phyloP scores from a whole-genome alignment of 2,888 invertebrate species.

The Liposcelis brunnea region DNA sequence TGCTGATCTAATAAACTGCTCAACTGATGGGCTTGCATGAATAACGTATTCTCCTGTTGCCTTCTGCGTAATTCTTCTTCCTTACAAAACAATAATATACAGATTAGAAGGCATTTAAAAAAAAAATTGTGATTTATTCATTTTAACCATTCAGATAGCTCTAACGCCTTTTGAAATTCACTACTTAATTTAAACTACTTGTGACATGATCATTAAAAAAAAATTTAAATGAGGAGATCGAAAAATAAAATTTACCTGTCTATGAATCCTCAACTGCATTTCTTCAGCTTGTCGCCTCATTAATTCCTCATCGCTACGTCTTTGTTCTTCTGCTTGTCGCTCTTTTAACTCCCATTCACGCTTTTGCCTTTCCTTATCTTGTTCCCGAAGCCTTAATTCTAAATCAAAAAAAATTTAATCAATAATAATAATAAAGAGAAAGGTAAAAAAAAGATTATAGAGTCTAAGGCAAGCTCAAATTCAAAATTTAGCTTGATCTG shows the following conservation, averaged over 20 bases:
- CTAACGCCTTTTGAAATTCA: too few species aligned
- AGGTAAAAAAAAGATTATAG: constrained; percentile 8
- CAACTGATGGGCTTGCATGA: constrained; percentile 53
- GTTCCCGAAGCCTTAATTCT: constrained; percentile 67
- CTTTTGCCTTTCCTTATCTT: constrained; percentile 73
- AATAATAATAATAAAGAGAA: constrained; percentile 5
- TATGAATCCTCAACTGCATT: constrained; percentile 52
- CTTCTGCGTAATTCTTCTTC: constrained; percentile 72
- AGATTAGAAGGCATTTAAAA: too few species aligned
- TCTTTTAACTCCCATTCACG: constrained; percentile 69
- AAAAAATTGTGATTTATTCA: too few species aligned
- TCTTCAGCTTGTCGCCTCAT: constrained; percentile 57
- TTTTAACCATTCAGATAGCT: too few species aligned
- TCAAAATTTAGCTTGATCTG: too few species aligned
- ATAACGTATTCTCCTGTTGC: constrained; percentile 73
- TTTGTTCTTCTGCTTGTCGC: constrained; percentile 62
- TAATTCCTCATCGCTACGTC: constrained; percentile 48
- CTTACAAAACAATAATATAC: constrained; percentile 33
- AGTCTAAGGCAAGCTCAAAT: too few species aligned
- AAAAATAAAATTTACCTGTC: constrained; percentile 3
- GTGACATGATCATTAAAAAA: too few species aligned
- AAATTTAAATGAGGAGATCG: too few species aligned
- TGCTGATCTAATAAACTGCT: constrained; percentile 47
- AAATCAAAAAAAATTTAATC: constrained; percentile 12
- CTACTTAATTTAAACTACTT: too few species aligned